A percentile compares a stretch with the other conserved stretches of the same genome.
Conservation (phyloP, 2,888 invertebrate genomes). For the Seira sanloemensis region DNA sequence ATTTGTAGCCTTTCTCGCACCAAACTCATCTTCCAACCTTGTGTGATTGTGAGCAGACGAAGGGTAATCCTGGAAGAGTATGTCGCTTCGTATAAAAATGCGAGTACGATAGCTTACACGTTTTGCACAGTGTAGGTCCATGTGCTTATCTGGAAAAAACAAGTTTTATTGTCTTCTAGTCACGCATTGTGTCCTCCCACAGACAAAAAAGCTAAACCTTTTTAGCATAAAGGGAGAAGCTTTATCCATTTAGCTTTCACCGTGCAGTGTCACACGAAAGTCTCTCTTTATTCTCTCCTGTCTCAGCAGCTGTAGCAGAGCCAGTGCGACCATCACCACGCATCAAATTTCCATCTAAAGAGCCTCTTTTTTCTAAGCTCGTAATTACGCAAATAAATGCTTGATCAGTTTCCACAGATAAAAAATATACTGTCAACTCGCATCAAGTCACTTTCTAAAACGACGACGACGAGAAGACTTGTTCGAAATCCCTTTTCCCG, state of each 20-base stretch:
- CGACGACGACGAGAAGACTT: too few relatives aligned
- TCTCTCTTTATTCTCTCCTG: neutral
- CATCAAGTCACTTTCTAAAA: too few relatives aligned
- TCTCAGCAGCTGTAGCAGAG: neutral
- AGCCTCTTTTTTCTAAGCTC: neutral
- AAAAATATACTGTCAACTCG: neutral
- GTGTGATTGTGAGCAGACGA: too few relatives aligned
- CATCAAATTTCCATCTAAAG: constrained; percentile 14
- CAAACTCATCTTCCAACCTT: too few relatives aligned
- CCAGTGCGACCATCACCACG: neutral
- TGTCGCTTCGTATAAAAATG: neutral
- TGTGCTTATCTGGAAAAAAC: neutral
- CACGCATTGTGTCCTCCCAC: neutral
- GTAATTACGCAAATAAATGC: constrained; percentile 17
- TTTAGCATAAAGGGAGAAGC: neutral
- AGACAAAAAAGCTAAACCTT: neutral
- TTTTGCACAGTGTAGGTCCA: neutral
- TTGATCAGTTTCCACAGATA: constrained; percentile 2
- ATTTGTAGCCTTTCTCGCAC: neutral
- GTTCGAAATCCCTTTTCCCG: too few relatives aligned
- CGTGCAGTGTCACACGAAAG: neutral
- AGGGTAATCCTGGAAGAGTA: neutral
- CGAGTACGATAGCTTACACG: neutral
- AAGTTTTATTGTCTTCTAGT: neutral
- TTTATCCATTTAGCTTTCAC: constrained; percentile 13